phyloP scores from a whole-genome alignment of 2,888 invertebrate genomes.

The Agrotis segetum region DNA sequence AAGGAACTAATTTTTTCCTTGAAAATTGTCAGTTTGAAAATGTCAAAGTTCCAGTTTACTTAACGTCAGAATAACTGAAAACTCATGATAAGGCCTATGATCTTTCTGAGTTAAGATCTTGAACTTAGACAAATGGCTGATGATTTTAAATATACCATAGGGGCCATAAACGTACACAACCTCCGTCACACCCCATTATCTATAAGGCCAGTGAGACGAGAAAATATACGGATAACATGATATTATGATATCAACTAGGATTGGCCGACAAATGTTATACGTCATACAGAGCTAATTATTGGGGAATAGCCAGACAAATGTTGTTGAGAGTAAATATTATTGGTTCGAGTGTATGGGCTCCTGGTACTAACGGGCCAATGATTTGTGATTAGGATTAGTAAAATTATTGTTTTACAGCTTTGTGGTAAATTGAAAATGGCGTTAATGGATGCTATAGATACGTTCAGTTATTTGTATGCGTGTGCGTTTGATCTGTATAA shows the following conservation, averaged over 20 bases:
- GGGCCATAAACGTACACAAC: background rate
- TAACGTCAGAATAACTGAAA: no score
- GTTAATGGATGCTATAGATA: background rate
- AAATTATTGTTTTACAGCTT: background rate
- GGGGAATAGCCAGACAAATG: constrained; percentile 34
- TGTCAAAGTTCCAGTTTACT: no score
- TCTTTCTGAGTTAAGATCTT: no score
- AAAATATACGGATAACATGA: constrained; percentile 34
- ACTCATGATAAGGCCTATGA: no score
- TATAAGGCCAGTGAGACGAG: constrained; percentile 41
- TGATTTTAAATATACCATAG: background rate
- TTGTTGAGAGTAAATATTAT: constrained; percentile 41
- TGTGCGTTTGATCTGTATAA: no score
- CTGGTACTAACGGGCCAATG: constrained; percentile 23
- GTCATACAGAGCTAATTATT: constrained; percentile 55
- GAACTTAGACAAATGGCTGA: background rate
- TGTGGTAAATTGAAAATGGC: background rate
- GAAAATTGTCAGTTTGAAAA: no score
- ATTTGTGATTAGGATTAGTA: constrained; percentile 21
- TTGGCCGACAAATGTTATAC: constrained; percentile 37
- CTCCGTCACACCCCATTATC: background rate
- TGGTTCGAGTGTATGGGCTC: constrained; percentile 8
- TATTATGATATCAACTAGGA: constrained; percentile 20
- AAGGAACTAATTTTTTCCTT: no score
- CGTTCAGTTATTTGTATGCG: background rate